A percentile compares a stretch with the other conserved stretches of the same genome.
phyloP scores from a whole-genome alignment of 2,113 vertebrate genomes.

The Mormyrus lacerda region DNA sequence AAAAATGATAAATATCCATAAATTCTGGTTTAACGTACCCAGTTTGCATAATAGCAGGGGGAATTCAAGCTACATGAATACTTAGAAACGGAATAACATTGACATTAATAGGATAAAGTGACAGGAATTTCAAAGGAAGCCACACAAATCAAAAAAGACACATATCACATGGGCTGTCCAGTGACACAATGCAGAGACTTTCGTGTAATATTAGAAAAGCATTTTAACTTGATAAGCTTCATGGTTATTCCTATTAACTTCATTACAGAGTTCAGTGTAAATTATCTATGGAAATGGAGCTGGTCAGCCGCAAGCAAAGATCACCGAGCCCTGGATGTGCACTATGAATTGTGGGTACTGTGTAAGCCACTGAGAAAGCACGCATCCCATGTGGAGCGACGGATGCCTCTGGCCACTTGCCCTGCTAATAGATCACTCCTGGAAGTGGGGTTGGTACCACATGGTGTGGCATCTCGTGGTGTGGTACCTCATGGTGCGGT shows the following conservation, averaged over 20 bases:
- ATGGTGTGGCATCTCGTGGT: background rate
- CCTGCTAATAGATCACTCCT: background rate
- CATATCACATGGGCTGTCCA: background rate
- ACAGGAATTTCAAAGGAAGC: background rate
- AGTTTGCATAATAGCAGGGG: conserved; percentile 12
- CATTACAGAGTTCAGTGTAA: background rate
- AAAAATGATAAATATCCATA: conserved; percentile 33
- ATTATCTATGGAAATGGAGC: background rate
- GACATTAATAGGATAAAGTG: background rate
- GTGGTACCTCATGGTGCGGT: no score
- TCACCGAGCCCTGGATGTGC: background rate
- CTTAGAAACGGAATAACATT: conserved; percentile 9
- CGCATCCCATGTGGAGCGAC: no score
- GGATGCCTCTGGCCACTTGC: background rate
- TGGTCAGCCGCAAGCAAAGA: background rate
- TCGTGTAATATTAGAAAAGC: background rate
- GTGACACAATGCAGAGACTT: background rate
- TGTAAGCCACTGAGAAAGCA: background rate
- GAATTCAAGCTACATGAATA: background rate
- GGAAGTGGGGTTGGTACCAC: background rate
- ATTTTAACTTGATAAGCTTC: background rate
- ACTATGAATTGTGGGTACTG: background rate
- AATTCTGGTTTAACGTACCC: background rate
- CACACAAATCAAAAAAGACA: background rate
- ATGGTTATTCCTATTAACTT: background rate